phyloP scores from a whole-genome alignment of 2,113 vertebrate species.

The Lasiurus cinereus region DNA sequence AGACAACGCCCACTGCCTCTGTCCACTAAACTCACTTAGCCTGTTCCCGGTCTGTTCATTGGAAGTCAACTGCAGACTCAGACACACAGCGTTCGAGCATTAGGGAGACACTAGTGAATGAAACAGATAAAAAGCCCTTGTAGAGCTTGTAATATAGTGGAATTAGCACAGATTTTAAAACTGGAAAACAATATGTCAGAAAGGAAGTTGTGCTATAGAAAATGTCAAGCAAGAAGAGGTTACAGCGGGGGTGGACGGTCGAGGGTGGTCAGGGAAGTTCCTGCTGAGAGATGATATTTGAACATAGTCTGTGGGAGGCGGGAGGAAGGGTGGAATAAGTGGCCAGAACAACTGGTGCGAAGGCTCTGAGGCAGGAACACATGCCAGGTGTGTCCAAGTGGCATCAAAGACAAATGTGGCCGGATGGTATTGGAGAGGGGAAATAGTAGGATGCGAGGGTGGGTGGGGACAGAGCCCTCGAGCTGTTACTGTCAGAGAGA shows the following conservation, averaged over 20 bases:
- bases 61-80: not conserved
- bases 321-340: not conserved
- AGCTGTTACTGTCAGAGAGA: not conserved
- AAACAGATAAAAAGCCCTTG: not conserved
- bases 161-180: not conserved
- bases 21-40: accelerated
- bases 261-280: not conserved
- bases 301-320: not conserved
- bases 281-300: not conserved
- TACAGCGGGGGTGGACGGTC: too few relatives aligned
- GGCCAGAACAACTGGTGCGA: not conserved
- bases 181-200: not conserved
- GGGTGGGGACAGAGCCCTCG: not conserved
- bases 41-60: not conserved
- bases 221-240: not conserved
- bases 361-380: not conserved
- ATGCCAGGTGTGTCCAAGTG: not conserved
- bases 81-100: not conserved
- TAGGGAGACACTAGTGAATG: not conserved
- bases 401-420: not conserved
- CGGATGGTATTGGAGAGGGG: not conserved
- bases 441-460: not conserved
- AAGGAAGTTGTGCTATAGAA: not conserved
- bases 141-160: not conserved
- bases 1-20: not conserved